These are phyloP conservation scores for Drosophila jambulina DNA, from an alignment of 1,140 invertebrate species.

Conservation along the genomic window DNA sequence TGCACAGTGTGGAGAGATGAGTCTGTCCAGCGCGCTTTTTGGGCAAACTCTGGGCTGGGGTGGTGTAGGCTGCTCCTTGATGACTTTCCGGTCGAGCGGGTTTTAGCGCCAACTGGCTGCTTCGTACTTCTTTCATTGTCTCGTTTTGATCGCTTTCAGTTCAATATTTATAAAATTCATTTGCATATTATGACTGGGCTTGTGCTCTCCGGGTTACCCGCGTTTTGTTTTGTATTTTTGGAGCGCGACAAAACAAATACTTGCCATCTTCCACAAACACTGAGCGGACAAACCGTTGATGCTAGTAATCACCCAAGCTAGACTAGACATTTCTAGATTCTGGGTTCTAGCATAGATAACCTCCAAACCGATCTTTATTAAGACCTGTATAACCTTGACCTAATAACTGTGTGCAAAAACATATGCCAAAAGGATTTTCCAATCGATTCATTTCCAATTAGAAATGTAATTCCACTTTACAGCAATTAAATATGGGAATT, in stretches of 20 bases:
- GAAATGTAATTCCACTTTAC: background rate
- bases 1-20: constrained; percentile 8
- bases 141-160: constrained; percentile 45
- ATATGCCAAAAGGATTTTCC: constrained; percentile 11
- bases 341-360: constrained; percentile 10
- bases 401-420: constrained; percentile 4
- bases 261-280: constrained; percentile 6
- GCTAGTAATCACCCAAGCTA: background rate
- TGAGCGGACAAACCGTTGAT: background rate
- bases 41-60: constrained; percentile 13
- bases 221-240: constrained; percentile 15
- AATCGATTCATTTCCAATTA: background rate
- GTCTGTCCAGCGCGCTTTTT: background rate
- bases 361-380: constrained; percentile 2
- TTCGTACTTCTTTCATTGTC: constrained; percentile 16
- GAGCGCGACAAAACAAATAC: constrained; percentile 5
- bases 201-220: background rate
- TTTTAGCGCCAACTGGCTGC: constrained; percentile 40
- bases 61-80: constrained; percentile 24
- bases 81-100: constrained; percentile 63
- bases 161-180: constrained; percentile 68
- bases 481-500: constrained; percentile 16
- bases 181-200: constrained; percentile 56
- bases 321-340: constrained; percentile 17
- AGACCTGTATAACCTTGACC: constrained; percentile 14